A percentile compares a stretch with the other conserved stretches of the same genome.
These are phyloP conservation scores for Champsocephalus esox DNA, from an alignment of 2,797 vertebrate genomes.

Conservation along the genomic window DNA sequence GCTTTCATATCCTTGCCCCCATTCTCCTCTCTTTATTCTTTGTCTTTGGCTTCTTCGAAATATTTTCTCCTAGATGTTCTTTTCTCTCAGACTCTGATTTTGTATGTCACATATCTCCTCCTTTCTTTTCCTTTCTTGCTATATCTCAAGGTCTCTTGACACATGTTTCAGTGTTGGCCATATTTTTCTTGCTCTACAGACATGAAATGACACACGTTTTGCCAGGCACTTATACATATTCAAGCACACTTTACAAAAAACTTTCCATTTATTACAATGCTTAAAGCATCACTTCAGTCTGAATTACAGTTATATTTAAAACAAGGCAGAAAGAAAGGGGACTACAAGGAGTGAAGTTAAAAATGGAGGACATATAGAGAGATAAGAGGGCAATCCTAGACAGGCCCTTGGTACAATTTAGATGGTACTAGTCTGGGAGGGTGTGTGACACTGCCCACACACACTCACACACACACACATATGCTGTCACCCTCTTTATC, in stretches of 20 bases:
- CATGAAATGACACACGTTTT: constrained; percentile 1
- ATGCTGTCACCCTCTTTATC: constrained; percentile 13
- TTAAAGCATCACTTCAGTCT: not conserved
- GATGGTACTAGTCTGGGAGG: constrained; percentile 23
- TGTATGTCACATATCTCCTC: constrained; percentile 9
- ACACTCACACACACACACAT: constrained; percentile 21
- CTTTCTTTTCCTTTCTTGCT: not conserved
- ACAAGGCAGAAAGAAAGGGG: not conserved
- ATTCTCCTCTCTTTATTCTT: not conserved
- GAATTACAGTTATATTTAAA: not conserved
- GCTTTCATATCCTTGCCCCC: constrained; percentile 49
- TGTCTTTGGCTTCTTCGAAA: not conserved
- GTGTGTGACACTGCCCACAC: constrained; percentile 35
- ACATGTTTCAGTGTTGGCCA: not conserved
- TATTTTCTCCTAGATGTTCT: not conserved
- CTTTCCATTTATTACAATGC: not conserved
- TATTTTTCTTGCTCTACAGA: constrained; percentile 6
- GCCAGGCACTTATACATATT: not conserved
- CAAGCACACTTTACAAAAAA: not conserved
- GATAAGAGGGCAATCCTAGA: constrained; percentile 14
- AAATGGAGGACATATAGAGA: constrained; percentile 9
- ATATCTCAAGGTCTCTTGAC: not conserved
- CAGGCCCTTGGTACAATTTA: constrained; percentile 24
- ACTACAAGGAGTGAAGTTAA: not conserved
- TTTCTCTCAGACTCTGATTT: constrained; percentile 12